A percentile compares a stretch with the other conserved stretches of the same genome.
These are phyloP conservation scores for Euplexia lucipara DNA, from an alignment of 2,888 invertebrate genomes.

Conservation along the genomic window DNA sequence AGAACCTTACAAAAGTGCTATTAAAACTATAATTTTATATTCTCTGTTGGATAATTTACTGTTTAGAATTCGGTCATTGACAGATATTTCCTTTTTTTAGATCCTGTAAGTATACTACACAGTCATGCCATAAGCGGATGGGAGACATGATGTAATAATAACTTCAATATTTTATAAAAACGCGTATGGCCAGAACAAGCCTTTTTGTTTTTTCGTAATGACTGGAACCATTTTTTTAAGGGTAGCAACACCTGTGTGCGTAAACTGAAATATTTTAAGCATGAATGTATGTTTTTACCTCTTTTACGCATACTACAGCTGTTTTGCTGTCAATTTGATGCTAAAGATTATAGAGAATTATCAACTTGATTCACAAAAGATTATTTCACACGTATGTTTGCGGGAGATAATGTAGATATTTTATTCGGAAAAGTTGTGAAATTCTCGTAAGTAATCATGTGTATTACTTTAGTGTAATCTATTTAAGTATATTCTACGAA, in stretches of 20 bases:
- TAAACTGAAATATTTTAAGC: conserved; percentile 23
- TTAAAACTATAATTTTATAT: too few relatives aligned
- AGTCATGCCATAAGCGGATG: too few relatives aligned
- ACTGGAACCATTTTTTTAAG: too few relatives aligned
- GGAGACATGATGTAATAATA: too few relatives aligned
- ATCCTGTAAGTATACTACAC: too few relatives aligned
- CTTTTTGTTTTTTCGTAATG: too few relatives aligned
- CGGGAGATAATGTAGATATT: conserved; percentile 66
- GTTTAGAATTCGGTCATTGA: too few relatives aligned
- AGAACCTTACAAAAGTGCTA: too few relatives aligned
- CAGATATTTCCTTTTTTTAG: too few relatives aligned
- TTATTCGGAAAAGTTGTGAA: conserved; percentile 46
- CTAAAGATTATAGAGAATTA: neutral
- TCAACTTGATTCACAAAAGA: conserved; percentile 7
- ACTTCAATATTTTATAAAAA: too few relatives aligned
- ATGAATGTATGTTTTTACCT: conserved; percentile 26
- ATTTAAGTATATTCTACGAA: neutral
- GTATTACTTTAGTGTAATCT: neutral
- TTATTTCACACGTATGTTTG: conserved; percentile 64
- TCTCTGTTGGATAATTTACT: too few relatives aligned
- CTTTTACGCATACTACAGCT: neutral
- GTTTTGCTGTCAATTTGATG: conserved; percentile 50
- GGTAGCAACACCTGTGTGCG: conserved; percentile 32
- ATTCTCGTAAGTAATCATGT: conserved; percentile 52
- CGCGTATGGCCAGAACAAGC: too few relatives aligned